Evolutionary conservation across 2,113 vertebrate species (phyloP).

Genomic region (Rhizomys pruinosus): DNA sequence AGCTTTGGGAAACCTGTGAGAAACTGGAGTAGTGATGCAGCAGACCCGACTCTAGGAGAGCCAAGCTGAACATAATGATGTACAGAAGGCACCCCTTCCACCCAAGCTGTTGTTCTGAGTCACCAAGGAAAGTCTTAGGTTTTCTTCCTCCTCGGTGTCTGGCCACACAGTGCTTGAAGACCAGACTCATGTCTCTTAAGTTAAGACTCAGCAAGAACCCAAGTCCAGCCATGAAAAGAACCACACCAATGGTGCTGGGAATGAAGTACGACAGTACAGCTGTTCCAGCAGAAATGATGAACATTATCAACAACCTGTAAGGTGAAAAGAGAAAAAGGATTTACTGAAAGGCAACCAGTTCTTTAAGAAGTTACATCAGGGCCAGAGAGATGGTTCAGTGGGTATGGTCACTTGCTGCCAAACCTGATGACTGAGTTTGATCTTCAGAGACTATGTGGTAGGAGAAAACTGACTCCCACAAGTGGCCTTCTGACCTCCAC

Average conservation of each 20-base stretch:
- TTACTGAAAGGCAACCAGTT: conserved; percentile 80
- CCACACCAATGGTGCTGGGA: conserved; percentile 91
- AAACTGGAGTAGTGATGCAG: conserved; percentile 90
- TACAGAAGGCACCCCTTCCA: conserved; percentile 91
- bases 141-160: conserved; percentile 80
- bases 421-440: background rate
- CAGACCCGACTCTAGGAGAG: conserved; percentile 91
- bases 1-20: conserved; percentile 83
- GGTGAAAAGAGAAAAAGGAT: conserved; percentile 77
- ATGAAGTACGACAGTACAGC: conserved; percentile 94
- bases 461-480: background rate
- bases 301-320: conserved; percentile 95
- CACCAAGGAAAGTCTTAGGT: conserved; percentile 74
- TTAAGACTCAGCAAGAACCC: conserved; percentile 97
- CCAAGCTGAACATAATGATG: conserved; percentile 86
- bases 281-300: conserved; percentile 90
- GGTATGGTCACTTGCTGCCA: background rate
- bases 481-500: too few relatives aligned
- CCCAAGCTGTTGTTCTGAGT: conserved; percentile 86
- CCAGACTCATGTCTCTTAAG: conserved; percentile 88
- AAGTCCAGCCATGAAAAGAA: conserved; percentile 94
- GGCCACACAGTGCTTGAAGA: conserved; percentile 84
- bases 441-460: background rate
- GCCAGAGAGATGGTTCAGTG: background rate
- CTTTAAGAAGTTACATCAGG: background rate